Evolutionary conservation across 2,888 invertebrate genomes (phyloP), one percentile per base, ranked within the genome.

Genomic region (Tipula vernalis): DNA sequence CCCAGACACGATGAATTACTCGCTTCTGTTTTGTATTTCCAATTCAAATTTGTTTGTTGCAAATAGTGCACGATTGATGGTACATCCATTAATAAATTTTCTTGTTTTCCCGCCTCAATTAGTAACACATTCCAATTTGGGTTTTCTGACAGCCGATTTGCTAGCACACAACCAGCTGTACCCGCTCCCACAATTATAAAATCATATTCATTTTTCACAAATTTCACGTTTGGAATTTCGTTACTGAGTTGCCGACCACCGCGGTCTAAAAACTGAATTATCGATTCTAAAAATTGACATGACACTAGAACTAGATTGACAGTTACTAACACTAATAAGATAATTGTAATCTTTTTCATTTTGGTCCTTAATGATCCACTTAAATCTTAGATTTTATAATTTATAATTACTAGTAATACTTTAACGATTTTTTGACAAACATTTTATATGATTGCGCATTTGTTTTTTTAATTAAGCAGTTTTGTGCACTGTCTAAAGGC

Each of bases 11-110:
- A 95, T 86, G 92, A 93, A 83, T 93, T 92, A 12, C 96, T 96
- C 0, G 96, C 95, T 90, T 95, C 95, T 0, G 96, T 96, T 89
- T 95, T 94, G 90, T 96, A 97, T 88, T 93, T 94, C 97, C 97
- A 97, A 90, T 96, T 96, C 83, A 95, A 94, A 83, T 94, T 92
- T 86, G 90, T 91, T 88, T 95, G 93, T 89, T 96, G 96, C 5
- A 96, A 91, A 89, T 95, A 95, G 89, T 95, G 94, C 2, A 95
- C 95, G 2, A 95, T 89, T n/a, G 95, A 91, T 0, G 96, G 96
- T n/a, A 51, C 6, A 51, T 51, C 51, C 51, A 51, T 51, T 51
- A 51, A 51, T 42, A 18, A 18, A 10, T 91, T 92, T 87, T 94
- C 93, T 36, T 92, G 91, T 41, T 90, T 91, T 0, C 94, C 94